Percentiles rank a stretch among this genome's conserved stretches.
These are phyloP conservation scores for Heterohyrax brucei DNA, from an alignment of 2,797 vertebrate species.

Conservation along the genomic window DNA sequence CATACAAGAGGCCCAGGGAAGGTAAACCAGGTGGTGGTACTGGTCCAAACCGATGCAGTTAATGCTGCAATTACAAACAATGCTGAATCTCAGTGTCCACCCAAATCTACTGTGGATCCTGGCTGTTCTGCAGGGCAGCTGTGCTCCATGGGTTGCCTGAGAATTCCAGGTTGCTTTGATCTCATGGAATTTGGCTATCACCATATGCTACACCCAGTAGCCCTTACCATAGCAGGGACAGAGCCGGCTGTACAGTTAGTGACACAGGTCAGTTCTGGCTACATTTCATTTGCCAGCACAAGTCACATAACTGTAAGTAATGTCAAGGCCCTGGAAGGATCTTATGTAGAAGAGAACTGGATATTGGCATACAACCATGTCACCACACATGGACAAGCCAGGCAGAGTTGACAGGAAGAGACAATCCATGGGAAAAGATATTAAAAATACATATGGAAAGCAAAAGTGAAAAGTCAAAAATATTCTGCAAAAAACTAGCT, in stretches of 20 bases:
- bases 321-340: not conserved
- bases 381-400: not conserved
- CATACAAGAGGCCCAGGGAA: not conserved
- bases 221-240: not conserved
- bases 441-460: not conserved
- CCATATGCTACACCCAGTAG: not conserved
- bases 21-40: not conserved
- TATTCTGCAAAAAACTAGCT: not conserved
- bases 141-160: not conserved
- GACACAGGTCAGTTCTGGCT: not conserved
- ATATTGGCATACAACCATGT: not conserved
- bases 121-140: not conserved
- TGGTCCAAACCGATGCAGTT: not conserved
- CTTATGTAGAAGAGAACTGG: not conserved
- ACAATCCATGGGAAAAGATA: not conserved
- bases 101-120: not conserved
- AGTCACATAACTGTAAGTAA: not conserved
- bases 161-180: not conserved
- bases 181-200: not conserved
- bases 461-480: not conserved
- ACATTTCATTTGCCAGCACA: not conserved
- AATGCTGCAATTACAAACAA: not conserved
- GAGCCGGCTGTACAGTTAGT: not conserved
- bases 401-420: not conserved
- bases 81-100: too few relatives aligned